Base-by-base conservation (phyloP, 1,140 invertebrate species). In the Pseudomyrmex gracilis region DNA sequence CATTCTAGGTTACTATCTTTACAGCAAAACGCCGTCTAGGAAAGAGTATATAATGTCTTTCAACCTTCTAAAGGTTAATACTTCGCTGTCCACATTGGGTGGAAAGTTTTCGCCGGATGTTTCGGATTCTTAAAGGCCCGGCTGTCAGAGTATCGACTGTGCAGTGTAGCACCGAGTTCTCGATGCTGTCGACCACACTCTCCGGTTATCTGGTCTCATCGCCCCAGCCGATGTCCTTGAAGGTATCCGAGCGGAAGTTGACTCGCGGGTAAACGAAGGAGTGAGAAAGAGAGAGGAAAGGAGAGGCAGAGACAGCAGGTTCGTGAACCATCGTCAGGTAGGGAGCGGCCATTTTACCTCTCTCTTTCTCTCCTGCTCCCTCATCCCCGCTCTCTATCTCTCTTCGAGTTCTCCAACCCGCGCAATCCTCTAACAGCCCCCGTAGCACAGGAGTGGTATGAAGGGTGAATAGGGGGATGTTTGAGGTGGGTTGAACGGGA, bases 301-400 rank as follows among this genome's bases (percentile, higher is more conserved):
- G 58, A 85, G 20, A 63, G 77, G 85, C 68, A 80, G 84, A 87
- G 77, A 85, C 76, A 73, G 85, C 89, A 90, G 90, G 84, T 87
- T 83, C 68, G 88, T 90, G 92, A 92, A 34, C 34, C 93, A 92
- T 90, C 90, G 84, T 87, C 87, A 90, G 87, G 90, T 92, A 90
- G 86, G 85, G 84, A 90, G 92, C 93, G 89, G 91, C 92, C 90
- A 94, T 93, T 93, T 94, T 91, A 90, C 87, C 88, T 71, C 82
- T 87, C 61, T 61, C 78, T 68, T 80, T 84, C 73, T 78, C 43
- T 53, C 58, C 20, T 55, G 82, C 55, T 74, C 73, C 47, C 85
- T 80, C 71, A 53, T 55, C 58, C 53, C 71, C 61, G 34, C 55
- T 74, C 47, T 71, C 82, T 87, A 47, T 63, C 68, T 58, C 71